These are phyloP conservation scores for Fabriciana adippe DNA, from an alignment of 2,888 invertebrate genomes.

Conservation along the genomic window DNA sequence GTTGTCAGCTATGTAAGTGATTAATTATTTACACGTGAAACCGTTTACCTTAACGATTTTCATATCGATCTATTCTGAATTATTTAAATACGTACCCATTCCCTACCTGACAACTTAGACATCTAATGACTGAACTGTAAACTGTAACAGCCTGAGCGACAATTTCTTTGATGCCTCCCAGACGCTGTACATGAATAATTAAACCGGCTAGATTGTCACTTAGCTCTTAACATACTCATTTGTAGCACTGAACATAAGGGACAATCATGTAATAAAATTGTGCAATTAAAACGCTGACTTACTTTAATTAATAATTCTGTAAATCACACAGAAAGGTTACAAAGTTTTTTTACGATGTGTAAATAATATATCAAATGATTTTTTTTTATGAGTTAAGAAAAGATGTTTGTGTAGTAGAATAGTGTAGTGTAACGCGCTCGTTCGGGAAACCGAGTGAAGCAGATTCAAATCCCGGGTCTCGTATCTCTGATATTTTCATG, in stretches of 20 bases:
- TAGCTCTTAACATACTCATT: slow-evolving; percentile 15
- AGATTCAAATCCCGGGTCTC: too few relatives aligned
- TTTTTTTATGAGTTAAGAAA: too few relatives aligned
- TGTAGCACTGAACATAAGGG: neutral
- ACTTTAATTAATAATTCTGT: neutral
- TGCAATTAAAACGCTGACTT: neutral
- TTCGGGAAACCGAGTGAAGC: too few relatives aligned
- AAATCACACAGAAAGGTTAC: neutral
- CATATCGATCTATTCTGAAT: neutral
- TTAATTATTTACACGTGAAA: neutral
- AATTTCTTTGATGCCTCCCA: slow-evolving; percentile 34
- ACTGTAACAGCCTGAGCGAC: slow-evolving; percentile 20
- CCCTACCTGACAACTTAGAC: neutral
- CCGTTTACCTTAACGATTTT: neutral
- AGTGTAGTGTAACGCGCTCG: too few relatives aligned
- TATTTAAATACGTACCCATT: slow-evolving; percentile 1
- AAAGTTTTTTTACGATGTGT: neutral
- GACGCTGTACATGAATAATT: slow-evolving; percentile 36
- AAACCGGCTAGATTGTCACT: slow-evolving; percentile 34
- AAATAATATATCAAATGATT: too few relatives aligned
- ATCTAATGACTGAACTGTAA: slow-evolving; percentile 12
- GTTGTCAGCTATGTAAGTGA: neutral
- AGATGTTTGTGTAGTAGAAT: too few relatives aligned
- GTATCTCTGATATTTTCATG: too few relatives aligned
- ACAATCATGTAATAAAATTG: neutral